Conservation (phyloP, 2,888 invertebrate genomes). For the Lampropteryx suffumata region DNA sequence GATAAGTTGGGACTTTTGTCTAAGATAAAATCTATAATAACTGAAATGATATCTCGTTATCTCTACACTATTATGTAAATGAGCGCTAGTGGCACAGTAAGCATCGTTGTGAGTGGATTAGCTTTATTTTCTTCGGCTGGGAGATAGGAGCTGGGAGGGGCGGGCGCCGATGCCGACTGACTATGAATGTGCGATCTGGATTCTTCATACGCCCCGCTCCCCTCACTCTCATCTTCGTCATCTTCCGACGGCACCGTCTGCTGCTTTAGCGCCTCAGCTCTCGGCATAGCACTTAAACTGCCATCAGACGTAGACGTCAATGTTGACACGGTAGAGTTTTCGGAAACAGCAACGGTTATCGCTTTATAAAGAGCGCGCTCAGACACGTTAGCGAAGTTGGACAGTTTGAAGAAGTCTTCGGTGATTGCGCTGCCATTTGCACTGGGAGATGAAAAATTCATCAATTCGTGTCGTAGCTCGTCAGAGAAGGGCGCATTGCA, state of each 20-base stretch:
- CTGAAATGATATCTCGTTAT: slow-evolving; percentile 22
- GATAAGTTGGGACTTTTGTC: slow-evolving; percentile 28
- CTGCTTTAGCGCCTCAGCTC: slow-evolving; percentile 65
- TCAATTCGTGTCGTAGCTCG: slow-evolving; percentile 52
- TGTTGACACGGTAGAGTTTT: slow-evolving; percentile 36
- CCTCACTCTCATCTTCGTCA: slow-evolving; percentile 72
- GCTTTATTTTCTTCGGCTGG: slow-evolving; percentile 64
- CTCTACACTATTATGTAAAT: slow-evolving; percentile 42
- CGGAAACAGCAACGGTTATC: slow-evolving; percentile 41
- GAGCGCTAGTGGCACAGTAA: slow-evolving; percentile 30
- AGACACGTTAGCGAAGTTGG: slow-evolving; percentile 51
- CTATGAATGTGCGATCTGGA: slow-evolving; percentile 42
- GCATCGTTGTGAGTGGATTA: slow-evolving; percentile 20
- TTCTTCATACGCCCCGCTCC: slow-evolving; percentile 67
- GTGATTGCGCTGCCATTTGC: slow-evolving; percentile 43
- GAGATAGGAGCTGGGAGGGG: slow-evolving; percentile 68
- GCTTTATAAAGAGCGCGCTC: slow-evolving; percentile 48
- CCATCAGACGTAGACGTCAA: slow-evolving; percentile 29
- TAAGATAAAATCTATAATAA: slow-evolving; percentile 23
- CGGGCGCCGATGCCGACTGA: slow-evolving; percentile 63
- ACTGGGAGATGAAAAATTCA: slow-evolving; percentile 52
- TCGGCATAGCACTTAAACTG: slow-evolving; percentile 43
- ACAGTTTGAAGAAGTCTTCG: slow-evolving; percentile 53
- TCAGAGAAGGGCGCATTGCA: slow-evolving; percentile 65
- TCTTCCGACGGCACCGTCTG: slow-evolving; percentile 71